These are phyloP conservation scores for Neolamprologus variostigma DNA, from an alignment of 2,113 vertebrate genomes.

Conservation along the genomic window DNA sequence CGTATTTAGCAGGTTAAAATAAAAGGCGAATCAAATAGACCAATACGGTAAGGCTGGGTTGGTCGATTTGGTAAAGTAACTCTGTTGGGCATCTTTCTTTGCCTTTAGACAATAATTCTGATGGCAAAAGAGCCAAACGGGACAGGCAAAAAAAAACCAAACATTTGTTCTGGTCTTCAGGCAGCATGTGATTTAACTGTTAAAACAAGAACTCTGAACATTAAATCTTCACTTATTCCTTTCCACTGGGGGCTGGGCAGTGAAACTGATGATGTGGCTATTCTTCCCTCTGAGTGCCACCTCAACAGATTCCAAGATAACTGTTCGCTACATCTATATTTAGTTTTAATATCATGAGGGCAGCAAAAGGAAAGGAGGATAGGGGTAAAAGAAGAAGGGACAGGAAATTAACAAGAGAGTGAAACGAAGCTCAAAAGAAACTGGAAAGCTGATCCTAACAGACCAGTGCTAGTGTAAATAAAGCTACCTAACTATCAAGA, in stretches of 20 bases:
- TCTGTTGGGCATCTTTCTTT: not conserved
- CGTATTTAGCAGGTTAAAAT: not conserved
- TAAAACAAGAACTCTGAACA: not conserved
- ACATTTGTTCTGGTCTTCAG: not conserved
- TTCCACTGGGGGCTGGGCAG: not conserved
- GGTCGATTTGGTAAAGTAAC: not conserved
- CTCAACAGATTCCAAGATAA: slow-evolving; percentile 14
- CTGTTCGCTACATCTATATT: not conserved
- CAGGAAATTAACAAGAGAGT: not conserved
- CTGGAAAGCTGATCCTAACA: not conserved
- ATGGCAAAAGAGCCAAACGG: not conserved
- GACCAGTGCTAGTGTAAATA: not conserved
- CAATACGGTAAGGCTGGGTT: not conserved
- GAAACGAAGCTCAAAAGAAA: not conserved
- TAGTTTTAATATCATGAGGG: not conserved
- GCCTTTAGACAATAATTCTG: not conserved
- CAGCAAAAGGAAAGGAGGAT: not conserved
- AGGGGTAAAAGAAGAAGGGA: not conserved
- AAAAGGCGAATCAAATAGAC: not conserved
- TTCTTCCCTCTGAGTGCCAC: slow-evolving; percentile 1
- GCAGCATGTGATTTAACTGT: not conserved
- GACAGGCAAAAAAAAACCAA: accelerated
- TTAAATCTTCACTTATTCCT: not conserved
- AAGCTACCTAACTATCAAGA: not conserved
- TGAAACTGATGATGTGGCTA: slow-evolving; percentile 27